A percentile compares a stretch with the other conserved stretches of the same genome.
Conservation (phyloP, 1,140 invertebrate genomes). For the Ceratosolen fusciceps region DNA sequence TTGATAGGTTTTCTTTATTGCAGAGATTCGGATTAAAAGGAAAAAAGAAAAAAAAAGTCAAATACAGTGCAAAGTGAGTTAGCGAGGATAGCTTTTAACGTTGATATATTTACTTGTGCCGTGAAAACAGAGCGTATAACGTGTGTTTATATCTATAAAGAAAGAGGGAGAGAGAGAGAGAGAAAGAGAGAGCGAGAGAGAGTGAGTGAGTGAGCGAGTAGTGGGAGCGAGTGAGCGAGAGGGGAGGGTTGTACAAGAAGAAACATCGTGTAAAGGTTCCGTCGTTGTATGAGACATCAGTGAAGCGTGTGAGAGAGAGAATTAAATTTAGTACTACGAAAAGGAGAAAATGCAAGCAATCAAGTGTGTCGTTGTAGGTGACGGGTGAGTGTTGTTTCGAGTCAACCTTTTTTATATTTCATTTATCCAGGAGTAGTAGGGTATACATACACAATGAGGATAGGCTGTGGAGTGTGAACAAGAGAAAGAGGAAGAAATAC, state of each 20-base stretch:
- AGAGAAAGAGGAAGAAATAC: not conserved
- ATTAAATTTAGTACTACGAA: not conserved
- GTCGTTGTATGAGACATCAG: not conserved
- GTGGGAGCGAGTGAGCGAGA: too few species aligned
- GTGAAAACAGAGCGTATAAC: too few species aligned
- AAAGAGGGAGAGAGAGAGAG: not conserved
- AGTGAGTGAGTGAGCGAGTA: not conserved
- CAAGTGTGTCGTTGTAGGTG: constrained; percentile 95
- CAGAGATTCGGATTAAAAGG: not conserved
- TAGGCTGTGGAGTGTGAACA: not conserved
- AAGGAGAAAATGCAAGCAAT: constrained; percentile 87
- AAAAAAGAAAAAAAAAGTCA: not conserved
- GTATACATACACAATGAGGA: not conserved
- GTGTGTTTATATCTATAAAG: too few species aligned
- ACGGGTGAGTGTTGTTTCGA: constrained; percentile 80
- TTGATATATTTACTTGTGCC: not conserved
- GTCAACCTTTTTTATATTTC: not conserved
- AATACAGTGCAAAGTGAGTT: too few species aligned
- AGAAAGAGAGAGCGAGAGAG: not conserved
- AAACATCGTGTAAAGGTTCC: not conserved
- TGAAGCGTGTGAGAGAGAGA: not conserved
- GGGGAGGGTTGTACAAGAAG: not conserved
- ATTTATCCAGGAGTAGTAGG: not conserved
- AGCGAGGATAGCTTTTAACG: not conserved
- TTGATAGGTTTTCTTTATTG: not conserved